Conservation (phyloP, 1,140 invertebrate genomes). For the Leptestheria dahalacensis region DNA sequence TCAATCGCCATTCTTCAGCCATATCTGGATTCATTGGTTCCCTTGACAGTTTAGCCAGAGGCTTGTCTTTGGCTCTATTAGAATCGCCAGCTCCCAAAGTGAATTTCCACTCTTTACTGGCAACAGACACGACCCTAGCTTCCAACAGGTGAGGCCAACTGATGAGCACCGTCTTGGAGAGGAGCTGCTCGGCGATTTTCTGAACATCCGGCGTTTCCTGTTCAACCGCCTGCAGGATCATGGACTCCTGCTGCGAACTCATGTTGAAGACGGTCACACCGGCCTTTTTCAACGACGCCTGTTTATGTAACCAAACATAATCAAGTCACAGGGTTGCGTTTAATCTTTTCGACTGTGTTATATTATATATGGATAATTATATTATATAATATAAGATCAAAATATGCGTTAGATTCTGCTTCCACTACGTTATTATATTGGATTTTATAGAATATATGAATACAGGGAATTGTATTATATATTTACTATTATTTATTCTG, state of each 20-base stretch:
- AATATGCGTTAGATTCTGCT: no score
- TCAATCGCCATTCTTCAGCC: conserved; percentile 31
- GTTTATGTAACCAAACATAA: not conserved
- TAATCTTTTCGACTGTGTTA: not conserved
- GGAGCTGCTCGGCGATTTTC: conserved; percentile 39
- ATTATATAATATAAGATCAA: no score
- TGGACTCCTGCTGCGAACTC: conserved; percentile 57
- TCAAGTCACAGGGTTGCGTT: not conserved
- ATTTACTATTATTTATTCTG: conserved; percentile 6
- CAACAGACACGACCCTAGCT: conserved; percentile 25
- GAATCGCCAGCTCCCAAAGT: not conserved
- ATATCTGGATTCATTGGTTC: conserved; percentile 22
- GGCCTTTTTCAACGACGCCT: conserved; percentile 48
- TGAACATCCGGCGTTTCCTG: conserved; percentile 25
- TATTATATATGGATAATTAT: no score
- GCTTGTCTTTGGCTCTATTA: not conserved
- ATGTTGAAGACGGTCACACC: conserved; percentile 77
- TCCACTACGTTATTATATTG: no score
- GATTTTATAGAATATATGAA: no score
- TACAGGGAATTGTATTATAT: no score
- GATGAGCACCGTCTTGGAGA: conserved; percentile 60
- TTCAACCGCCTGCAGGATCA: conserved; percentile 50
- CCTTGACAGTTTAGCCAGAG: not conserved
- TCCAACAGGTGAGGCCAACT: conserved; percentile 79
- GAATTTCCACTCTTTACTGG: conserved; percentile 4